Base-by-base conservation (phyloP, 2,113 vertebrate genomes). In the Mesembrinibis cayennensis region DNA sequence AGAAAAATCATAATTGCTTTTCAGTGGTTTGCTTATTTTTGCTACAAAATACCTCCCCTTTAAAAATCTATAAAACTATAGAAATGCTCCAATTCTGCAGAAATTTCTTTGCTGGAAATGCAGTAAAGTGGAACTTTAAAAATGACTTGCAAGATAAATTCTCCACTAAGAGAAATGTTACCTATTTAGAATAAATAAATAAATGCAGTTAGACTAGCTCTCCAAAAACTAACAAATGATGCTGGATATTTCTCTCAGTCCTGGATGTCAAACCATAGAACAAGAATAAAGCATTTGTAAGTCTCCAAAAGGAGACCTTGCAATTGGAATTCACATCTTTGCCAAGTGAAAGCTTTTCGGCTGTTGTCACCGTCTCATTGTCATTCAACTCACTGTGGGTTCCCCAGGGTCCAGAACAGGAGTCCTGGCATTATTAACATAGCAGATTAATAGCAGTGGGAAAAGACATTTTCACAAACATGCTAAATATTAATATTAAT, bases 401-500 rank as follows among this genome's bases (percentile, higher is more conserved):
- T 98, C 96, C 97, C 98, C 93, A 86, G 97, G 98, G 98, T 97
- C 96, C 72, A 21, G 89, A 91, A 97, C 96, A 73, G 87, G 94
- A 96, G 82, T 83, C 66, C 92, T 97, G 97, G 98, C 98, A 98
- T 98, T 99, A 98, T 98, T 98, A 99, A 98, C 98, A 97, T 94
- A 73, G 97, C 98, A 98, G 99, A 99, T 99, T 99, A 99, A 99
- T 98, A 99, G 99, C 98, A 84, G 97, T 30, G 74, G 97, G 98
- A 92, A 98, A 98, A 98, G 98, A 98, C 98, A 67, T 98, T 98
- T 97, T 98, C 97, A 93, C 98, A 98, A 99, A 98, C 99, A 98
- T 95, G 98, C 99, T 98, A 98, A 99, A 99, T 99, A 99, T 99
- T 99, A 99, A 99, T 99, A 99, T 99, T 98, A 99, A 99, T 99